These are phyloP conservation scores for Colletes collaris DNA, from an alignment of 2,888 invertebrate species.

Conservation along the genomic window DNA sequence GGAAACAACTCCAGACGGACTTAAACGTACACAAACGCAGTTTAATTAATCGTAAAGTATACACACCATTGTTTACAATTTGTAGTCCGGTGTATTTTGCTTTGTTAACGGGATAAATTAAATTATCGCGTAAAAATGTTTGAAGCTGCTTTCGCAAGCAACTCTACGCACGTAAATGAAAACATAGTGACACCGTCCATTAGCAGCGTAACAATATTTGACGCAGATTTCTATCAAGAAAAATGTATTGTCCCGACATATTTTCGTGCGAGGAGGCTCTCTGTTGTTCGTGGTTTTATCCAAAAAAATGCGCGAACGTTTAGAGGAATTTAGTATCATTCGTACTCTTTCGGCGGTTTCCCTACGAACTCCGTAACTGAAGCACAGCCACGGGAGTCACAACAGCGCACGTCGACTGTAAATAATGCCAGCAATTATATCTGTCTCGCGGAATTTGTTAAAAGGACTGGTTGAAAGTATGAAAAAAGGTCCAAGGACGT, in stretches of 20 bases:
- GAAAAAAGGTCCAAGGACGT: background rate
- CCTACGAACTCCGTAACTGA: too few species aligned
- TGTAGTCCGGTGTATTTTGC: too few species aligned
- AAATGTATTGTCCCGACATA: background rate
- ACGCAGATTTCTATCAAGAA: background rate
- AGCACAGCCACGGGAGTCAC: too few species aligned
- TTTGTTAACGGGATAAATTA: too few species aligned
- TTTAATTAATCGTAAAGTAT: too few species aligned
- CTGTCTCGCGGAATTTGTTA: background rate
- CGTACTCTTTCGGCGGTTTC: too few species aligned
- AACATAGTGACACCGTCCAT: background rate
- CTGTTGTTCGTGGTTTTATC: background rate
- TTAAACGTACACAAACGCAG: too few species aligned
- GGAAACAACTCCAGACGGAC: too few species aligned
- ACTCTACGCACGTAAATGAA: too few species aligned
- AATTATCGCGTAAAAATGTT: too few species aligned
- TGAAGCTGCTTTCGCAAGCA: too few species aligned
- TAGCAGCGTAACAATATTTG: background rate
- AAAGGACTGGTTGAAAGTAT: background rate
- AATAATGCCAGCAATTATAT: conserved; percentile 7
- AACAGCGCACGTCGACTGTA: background rate
- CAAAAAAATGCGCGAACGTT: background rate
- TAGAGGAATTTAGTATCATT: background rate
- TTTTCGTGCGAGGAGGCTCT: background rate
- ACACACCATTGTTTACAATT: too few species aligned